Base-by-base conservation (phyloP, 2,113 vertebrate species). In the Taxidea taxus region DNA sequence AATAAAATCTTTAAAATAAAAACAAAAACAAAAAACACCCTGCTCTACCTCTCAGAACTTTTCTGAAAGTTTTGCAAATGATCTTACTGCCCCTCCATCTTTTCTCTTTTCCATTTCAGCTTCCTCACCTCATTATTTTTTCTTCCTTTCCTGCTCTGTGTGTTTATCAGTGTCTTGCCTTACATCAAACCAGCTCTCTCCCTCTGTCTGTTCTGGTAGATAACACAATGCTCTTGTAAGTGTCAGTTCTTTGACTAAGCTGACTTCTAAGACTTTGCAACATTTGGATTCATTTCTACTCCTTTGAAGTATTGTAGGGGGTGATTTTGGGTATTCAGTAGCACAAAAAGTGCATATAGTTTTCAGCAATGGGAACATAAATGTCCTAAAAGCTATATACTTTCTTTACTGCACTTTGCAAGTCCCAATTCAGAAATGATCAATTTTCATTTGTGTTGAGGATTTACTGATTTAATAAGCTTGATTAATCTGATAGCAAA, bases 181-280 rank as follows among this genome's bases (percentile, higher is more conserved):
- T 58, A 37, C 29, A 51, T 84, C 75, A 85, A 44, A 93, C 29
- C 20, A 64, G 2, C 64, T 64, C 18, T 12, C 20, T 80, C 51
- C 51, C 66, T 83, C 7, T 92, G 20, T 64, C 37, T 85, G 90
- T 18, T 93, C 58, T 90, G 34, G 23, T 90, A 85, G 75, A 29
- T 68, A 81, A 68, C 1, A 37, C 49, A 7, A n/a, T 51, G 51
- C 21, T 88, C 42, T 54, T 51, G 1, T 47, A 84, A 85, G 16
- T 91, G 44, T 75, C 84, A 72, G 20, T 80, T 54, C 18, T 86
- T 82, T 54, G 70, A 54, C 15, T 49, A 72, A 96, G 47, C n/a
- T 86, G 44, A 97, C 78, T 74, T 92, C 90, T 96, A 37, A 39
- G 16, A 77, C 11, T 92, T 95, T 78, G 11, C 25, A 92, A 1